Evolutionary conservation across 2,888 invertebrate genomes (phyloP).

Genomic region (Myopa tessellatipennis): DNA sequence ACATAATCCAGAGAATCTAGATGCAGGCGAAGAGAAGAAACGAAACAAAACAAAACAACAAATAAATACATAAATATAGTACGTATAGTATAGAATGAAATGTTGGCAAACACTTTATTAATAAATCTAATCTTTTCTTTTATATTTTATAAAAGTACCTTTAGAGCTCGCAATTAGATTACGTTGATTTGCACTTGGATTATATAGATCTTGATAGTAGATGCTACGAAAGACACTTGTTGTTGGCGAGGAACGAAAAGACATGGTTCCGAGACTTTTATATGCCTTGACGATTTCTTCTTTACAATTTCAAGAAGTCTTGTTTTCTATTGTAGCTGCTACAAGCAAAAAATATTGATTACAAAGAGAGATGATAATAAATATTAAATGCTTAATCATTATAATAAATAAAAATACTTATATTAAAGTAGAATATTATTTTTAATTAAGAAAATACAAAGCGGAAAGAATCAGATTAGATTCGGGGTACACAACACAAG

Average conservation of each 20-base stretch:
- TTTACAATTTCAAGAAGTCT: not conserved
- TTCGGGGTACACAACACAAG: too few relatives aligned
- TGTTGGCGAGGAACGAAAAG: conserved; percentile 13
- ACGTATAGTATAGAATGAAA: not conserved
- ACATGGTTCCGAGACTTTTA: conserved; percentile 31
- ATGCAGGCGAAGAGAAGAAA: not conserved
- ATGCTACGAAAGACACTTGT: conserved; percentile 69
- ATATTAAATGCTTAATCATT: too few relatives aligned
- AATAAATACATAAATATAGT: not conserved
- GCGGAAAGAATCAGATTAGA: too few relatives aligned
- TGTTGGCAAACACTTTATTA: too few relatives aligned
- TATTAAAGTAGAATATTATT: too few relatives aligned
- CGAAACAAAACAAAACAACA: conserved; percentile 7
- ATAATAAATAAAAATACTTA: too few relatives aligned
- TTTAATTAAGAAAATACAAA: too few relatives aligned
- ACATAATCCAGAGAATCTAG: conserved; percentile 76
- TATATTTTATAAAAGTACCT: conserved; percentile 53
- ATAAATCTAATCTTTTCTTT: not conserved
- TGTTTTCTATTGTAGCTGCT: not conserved
- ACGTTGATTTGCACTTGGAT: conserved; percentile 59
- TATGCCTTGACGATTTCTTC: not conserved
- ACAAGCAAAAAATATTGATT: not conserved
- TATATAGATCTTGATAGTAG: conserved; percentile 70
- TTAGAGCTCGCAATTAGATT: conserved; percentile 65
- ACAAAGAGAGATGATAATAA: too few relatives aligned